A percentile compares a stretch with the other conserved stretches of the same genome.
Evolutionary conservation across 2,797 vertebrate species (phyloP).

Genomic region (Myotis pilosus): DNA sequence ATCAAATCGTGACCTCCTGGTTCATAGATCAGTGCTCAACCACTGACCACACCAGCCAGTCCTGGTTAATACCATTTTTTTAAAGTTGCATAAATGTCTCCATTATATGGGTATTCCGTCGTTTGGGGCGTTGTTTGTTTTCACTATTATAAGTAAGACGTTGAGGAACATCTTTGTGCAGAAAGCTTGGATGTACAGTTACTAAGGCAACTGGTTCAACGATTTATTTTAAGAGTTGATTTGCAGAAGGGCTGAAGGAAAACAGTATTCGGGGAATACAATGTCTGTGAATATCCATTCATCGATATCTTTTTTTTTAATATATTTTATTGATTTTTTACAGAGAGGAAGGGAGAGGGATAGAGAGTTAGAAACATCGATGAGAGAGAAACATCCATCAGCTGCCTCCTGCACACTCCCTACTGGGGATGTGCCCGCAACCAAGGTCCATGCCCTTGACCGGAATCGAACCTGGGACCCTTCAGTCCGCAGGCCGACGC

Average conservation of each 20-base stretch:
- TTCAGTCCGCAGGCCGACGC: no score
- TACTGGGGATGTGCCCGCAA: no score
- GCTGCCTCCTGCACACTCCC: no score
- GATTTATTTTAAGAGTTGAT: constrained; percentile 19
- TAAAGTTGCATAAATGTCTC: neutral
- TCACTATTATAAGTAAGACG: neutral
- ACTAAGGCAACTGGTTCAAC: neutral
- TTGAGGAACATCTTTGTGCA: neutral
- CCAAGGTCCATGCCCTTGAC: no score
- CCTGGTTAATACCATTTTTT: neutral
- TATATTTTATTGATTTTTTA: no score
- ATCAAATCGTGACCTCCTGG: no score
- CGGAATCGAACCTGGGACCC: no score
- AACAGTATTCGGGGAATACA: neutral
- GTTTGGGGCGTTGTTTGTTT: neutral
- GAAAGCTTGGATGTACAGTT: neutral
- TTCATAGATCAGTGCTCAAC: no score
- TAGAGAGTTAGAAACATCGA: no score
- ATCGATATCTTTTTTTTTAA: neutral
- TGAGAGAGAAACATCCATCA: no score
- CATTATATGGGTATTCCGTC: neutral
- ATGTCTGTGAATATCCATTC: neutral
- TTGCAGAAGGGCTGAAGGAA: neutral
- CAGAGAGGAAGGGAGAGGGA: no score
- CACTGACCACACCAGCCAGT: no score